Evolutionary conservation across 2,113 vertebrate genomes (phyloP), one percentile per base, ranked within the genome.

Genomic region (Talpa occidentalis): DNA sequence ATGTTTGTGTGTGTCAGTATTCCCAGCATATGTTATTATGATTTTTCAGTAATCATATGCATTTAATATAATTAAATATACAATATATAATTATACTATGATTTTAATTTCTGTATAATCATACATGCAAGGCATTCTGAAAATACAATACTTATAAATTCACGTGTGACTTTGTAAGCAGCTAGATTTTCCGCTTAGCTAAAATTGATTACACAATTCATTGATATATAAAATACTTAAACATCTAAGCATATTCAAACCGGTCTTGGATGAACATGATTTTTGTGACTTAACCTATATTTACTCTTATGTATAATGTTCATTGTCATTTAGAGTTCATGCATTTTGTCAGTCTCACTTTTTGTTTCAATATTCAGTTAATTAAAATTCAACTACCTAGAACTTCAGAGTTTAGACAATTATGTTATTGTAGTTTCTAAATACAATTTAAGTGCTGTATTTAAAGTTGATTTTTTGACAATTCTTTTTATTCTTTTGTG

Each of bases 361-460:
- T 79, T 88, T 90, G 14, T 70, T 88, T 86, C 17, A 56, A 37
- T 74, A 30, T n/a, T 93, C 44, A 74, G 10, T 4, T 94, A 37
- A 96, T 94, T 95, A 83, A 81, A 94, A 84, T 91, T 83, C 94
- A 83, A 6, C 32, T 77, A 24, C 30, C 21, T 62, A 76, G 72
- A 90, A 66, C n/a, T 91, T 80, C 30, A 93, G 78, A 30, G 9
- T 79, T 74, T 88, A 92, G 78, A 72, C 22, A 85, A 76, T 80
- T 83, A 24, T 17, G 40, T 9, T 60, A 35, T 15, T 83, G 16
- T 42, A 52, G 44, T 83, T 96, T 81, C 66, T 95, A 72, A 95
- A 73, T 80, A 87, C 40, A 89, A 95, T 56, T 35, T 88, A 91
- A 91, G 54, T 87, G 56, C 24, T 93, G 19, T 78, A 72, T 28